Evolutionary conservation across 92 coral and sea anemone genomes (phyloP).

Genomic region (Zoanthus solanderi): DNA sequence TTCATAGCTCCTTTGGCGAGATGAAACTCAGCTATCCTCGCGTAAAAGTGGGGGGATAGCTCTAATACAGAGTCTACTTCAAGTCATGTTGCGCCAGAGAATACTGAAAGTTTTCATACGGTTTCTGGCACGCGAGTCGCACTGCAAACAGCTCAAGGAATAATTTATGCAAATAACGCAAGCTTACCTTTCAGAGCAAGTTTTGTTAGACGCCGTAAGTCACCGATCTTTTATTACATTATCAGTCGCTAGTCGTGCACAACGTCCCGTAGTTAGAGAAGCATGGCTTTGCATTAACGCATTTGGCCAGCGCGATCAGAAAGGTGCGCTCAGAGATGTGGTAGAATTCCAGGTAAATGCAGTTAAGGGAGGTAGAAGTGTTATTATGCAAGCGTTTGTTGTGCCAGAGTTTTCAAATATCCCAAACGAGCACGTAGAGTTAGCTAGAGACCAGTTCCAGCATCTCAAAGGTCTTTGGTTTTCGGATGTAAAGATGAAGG

Average conservation of each 20-base stretch:
- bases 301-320: constrained; percentile 28
- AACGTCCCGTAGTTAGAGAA: constrained; percentile 2
- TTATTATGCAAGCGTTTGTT: constrained; percentile 1
- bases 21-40: too few relatives aligned
- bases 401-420: constrained; percentile 25
- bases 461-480: constrained; percentile 21
- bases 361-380: neutral
- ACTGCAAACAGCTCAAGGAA: too few relatives aligned
- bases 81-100: too few relatives aligned
- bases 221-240: constrained; percentile 35
- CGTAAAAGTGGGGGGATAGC: too few relatives aligned
- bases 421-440: constrained; percentile 26
- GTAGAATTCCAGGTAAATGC: neutral
- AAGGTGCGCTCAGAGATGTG: neutral
- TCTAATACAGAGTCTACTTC: too few relatives aligned
- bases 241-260: constrained; percentile 19
- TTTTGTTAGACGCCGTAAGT: constrained; percentile 28
- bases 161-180: too few relatives aligned
- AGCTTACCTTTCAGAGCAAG: too few relatives aligned
- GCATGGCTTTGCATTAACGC: constrained; percentile 33
- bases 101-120: too few relatives aligned
- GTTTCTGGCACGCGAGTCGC: too few relatives aligned
- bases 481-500: constrained; percentile 20
- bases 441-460: constrained; percentile 23
- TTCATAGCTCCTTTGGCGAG: too few relatives aligned